Base-by-base conservation (phyloP, 2,888 invertebrate genomes). In the Vandiemenella viatica region DNA sequence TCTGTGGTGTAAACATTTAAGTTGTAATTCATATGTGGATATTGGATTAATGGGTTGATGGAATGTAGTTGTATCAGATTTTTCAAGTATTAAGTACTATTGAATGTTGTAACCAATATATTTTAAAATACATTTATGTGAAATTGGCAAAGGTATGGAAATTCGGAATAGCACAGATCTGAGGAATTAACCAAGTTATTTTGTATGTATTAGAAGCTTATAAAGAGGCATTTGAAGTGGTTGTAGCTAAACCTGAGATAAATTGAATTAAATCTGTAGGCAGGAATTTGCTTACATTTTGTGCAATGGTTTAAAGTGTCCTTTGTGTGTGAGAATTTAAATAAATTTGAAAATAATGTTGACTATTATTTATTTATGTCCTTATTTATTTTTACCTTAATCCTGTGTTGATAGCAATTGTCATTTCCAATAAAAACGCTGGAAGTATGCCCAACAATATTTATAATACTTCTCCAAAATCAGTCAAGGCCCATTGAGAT, bases 291-390 rank as follows among this genome's bases (percentile, higher is more conserved):
- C 50, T 51, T 51, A 51, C 50, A 50, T 49, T 52, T 50, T 52
- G 52, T 52, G 52, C 52, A 50, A 50, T 52, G 47, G 48, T 50
- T 52, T 48, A 52, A 52, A 52, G 52, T 52, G 49, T 49, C 49
- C 52, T 50, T 52, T 52, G 44, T 52, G 52, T 52, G 49, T 47
- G 48, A 51, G 45, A 51, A 48, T 46, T 50, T 37, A 47, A 43
- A 50, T 40, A 43, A 42, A 32, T 13, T 32, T n/a, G 10, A 32
- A 32, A 13, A 32, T 13, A 32, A 32, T 32, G 32, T 32, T n/a
- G n/a, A n/a, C n/a, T n/a, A n/a, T n/a, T n/a, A n/a, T n/a, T n/a
- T n/a, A n/a, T n/a, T n/a, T n/a, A n/a, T n/a, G n/a, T n/a, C n/a
- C n/a, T n/a, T n/a, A n/a, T n/a, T n/a, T n/a, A n/a, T n/a, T n/a